Base-by-base conservation (phyloP, 2,888 invertebrate species). In the Spodoptera exigua region DNA sequence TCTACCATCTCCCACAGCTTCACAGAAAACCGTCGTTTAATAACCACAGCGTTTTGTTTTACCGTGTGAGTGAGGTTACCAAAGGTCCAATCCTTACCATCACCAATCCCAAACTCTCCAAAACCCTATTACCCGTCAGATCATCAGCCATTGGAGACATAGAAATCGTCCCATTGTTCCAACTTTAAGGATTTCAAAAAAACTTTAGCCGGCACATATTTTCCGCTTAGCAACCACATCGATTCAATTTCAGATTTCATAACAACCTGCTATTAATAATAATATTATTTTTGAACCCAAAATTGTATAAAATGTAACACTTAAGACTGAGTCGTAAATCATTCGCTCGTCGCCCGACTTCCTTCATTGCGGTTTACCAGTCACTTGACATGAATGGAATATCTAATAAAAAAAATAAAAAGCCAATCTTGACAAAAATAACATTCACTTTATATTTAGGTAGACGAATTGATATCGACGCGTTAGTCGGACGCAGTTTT, bases 371-470 rank as follows among this genome's bases (percentile, higher is more conserved):
- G 52, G 52, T 44, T 59, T 7, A 32, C 52, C 52, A 9, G 35
- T 69, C 46, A 47, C 61, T 62, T 69, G 41, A 69, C 61, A 47
- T 43, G 11, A 43, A 61, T 46, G 18, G 17, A 21, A n/a, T n/a
- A n/a, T n/a, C n/a, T n/a, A 18, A 0, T 10, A 7, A 18, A 2
- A n/a, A 18, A 67, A 21, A 14, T 12, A 18, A 32, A 65, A 36
- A 13, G 13, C 17, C 32, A 21, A 57, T 13, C 12, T 27, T 27
- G 21, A 27, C 7, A 27, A 1, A 27, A 27, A 27, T 27, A 27
- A 66, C 67, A 61, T 61, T 61, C 67, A 16, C 67, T 61, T 67
- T 21, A 18, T 10, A 16, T 34, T 34, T n/a, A n/a, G n/a, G n/a
- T n/a, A 35, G 16, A 35, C 34, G 9, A 34, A 46, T 17, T 27